A percentile compares a stretch with the other conserved stretches of the same genome.
Conservation (phyloP, 2,797 vertebrate species). For the Steatocranus sp. region DNA sequence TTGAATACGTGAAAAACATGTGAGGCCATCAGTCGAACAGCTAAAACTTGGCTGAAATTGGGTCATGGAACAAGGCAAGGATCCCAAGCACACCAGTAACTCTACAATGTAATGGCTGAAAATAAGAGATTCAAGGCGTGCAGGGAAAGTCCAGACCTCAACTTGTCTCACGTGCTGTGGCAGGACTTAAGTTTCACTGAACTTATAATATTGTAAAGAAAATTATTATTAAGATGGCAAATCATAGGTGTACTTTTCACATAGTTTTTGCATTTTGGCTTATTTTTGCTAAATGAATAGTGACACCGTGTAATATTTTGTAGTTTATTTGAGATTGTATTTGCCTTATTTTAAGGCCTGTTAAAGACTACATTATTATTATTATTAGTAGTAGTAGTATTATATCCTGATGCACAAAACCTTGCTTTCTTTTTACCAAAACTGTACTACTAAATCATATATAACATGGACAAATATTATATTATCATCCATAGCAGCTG, state of each 20-base stretch:
- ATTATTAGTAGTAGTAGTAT: rapidly evolving
- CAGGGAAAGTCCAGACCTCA: background rate
- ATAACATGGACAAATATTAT: background rate
- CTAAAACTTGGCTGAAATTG: background rate
- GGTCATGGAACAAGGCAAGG: background rate
- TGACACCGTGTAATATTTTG: background rate
- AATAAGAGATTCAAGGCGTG: background rate
- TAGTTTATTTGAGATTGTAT: background rate
- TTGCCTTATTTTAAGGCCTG: background rate
- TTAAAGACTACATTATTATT: background rate
- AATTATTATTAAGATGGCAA: background rate
- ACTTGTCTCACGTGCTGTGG: background rate
- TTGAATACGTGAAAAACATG: background rate
- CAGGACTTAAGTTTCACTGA: background rate
- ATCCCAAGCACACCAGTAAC: background rate
- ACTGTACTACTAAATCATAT: background rate
- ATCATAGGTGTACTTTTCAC: background rate
- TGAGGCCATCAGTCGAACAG: background rate
- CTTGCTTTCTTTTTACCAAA: background rate
- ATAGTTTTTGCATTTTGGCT: background rate
- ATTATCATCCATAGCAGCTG: background rate
- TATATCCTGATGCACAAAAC: background rate
- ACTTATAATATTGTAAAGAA: background rate
- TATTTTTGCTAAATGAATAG: background rate
- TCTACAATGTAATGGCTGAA: background rate